Percentiles rank a stretch among this genome's conserved stretches.
Conservation (phyloP, 2,888 invertebrate species). For the Cephus pulcher region DNA sequence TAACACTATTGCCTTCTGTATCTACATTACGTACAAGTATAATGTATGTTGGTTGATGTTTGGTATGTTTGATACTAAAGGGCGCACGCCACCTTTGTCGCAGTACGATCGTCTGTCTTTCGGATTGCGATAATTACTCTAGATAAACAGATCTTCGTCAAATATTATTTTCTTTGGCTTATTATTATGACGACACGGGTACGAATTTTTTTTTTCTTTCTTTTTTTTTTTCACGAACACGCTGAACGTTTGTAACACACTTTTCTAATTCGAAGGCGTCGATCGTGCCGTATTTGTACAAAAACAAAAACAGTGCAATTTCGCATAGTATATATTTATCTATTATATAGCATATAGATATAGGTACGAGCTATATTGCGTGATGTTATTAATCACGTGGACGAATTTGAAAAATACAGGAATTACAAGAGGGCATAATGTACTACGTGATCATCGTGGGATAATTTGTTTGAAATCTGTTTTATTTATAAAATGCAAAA, state of each 20-base stretch:
- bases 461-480: neutral
- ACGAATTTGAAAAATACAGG: neutral
- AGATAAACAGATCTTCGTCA: neutral
- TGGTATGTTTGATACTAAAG: constrained; percentile 43
- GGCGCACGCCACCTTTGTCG: constrained; percentile 1
- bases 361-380: neutral
- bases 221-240: too few species aligned
- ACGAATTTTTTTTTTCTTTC: neutral
- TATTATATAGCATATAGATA: neutral
- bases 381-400: neutral
- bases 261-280: neutral
- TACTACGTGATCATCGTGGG: neutral
- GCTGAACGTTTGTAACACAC: too few species aligned
- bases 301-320: neutral
- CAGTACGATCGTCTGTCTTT: constrained; percentile 27
- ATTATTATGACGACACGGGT: neutral
- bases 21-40: constrained; percentile 48
- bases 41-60: constrained; percentile 46
- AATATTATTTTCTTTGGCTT: neutral
- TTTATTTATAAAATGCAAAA: neutral
- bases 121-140: neutral
- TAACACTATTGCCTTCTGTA: constrained; percentile 43
- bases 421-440: neutral
- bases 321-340: neutral
- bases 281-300: neutral